Conservation (phyloP, 2,113 vertebrate species). For the Oncorhynchus tshawytscha region DNA sequence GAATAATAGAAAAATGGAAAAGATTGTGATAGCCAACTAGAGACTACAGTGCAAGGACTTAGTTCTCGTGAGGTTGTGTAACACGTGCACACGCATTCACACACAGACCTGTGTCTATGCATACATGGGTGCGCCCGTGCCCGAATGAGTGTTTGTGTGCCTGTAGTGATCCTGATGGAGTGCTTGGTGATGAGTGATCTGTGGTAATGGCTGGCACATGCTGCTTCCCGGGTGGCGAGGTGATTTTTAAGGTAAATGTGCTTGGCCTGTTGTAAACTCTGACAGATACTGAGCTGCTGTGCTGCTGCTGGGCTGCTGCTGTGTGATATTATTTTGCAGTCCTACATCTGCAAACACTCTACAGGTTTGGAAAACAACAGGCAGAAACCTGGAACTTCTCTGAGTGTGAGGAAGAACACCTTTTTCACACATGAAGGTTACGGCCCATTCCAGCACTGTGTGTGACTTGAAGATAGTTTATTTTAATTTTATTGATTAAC, state of each 20-base stretch:
- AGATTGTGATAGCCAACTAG: conserved; percentile 1
- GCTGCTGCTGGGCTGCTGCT: neutral
- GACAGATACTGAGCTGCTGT: too few species aligned
- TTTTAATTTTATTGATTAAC: neutral
- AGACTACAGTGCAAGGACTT: conserved; percentile 17
- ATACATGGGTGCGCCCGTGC: neutral
- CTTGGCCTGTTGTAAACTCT: neutral
- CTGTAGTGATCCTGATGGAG: neutral
- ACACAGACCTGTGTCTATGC: neutral
- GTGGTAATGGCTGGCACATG: neutral
- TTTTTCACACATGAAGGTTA: neutral
- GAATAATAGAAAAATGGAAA: conserved; percentile 34
- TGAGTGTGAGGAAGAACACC: neutral
- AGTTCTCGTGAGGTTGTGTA: conserved; percentile 13
- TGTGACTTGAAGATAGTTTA: neutral
- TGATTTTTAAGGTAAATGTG: neutral
- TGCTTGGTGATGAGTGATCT: neutral
- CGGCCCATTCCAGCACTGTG: neutral
- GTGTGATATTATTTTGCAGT: neutral
- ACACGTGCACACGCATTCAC: neutral
- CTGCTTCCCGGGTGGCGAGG: neutral
- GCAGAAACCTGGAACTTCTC: neutral
- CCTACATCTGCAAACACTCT: neutral
- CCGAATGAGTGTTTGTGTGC: neutral
- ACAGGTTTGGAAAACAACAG: neutral